phyloP scores from a whole-genome alignment of 2,113 vertebrate species.

The Sander vitreus region DNA sequence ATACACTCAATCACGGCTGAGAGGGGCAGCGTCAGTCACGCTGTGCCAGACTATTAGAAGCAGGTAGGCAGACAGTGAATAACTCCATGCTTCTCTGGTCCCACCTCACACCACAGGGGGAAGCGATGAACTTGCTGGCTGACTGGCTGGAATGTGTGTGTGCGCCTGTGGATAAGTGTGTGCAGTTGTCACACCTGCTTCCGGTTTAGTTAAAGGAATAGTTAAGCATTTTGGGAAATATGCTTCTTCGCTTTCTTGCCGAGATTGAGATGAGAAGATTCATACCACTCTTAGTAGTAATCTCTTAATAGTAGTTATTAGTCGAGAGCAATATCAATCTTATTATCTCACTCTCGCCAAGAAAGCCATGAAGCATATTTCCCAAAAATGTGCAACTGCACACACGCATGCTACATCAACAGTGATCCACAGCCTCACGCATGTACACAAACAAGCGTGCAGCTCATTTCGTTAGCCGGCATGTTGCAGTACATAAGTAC shows the following conservation, averaged over 20 bases:
- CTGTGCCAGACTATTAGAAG: slow-evolving; percentile 92
- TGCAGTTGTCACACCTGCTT: slow-evolving; percentile 27
- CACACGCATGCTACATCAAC: no score
- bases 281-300: no score
- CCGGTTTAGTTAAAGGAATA: slow-evolving; percentile 14
- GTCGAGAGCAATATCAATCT: no score
- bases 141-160: slow-evolving; percentile 44
- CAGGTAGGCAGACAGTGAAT: slow-evolving; percentile 94
- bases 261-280: no score
- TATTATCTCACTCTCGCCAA: no score
- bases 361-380: no score
- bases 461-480: no score
- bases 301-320: no score
- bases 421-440: no score
- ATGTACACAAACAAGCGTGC: no score
- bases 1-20: slow-evolving; percentile 94
- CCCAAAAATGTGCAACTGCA: no score
- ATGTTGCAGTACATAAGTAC: no score
- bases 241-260: background rate
- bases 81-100: slow-evolving; percentile 88
- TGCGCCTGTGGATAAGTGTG: background rate
- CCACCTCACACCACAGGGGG: slow-evolving; percentile 84
- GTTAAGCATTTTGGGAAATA: background rate
- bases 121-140: slow-evolving; percentile 85
- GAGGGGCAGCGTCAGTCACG: slow-evolving; percentile 92